These are phyloP conservation scores for Scaptomyza pallida DNA, from an alignment of 1,140 invertebrate genomes.

Conservation along the genomic window DNA sequence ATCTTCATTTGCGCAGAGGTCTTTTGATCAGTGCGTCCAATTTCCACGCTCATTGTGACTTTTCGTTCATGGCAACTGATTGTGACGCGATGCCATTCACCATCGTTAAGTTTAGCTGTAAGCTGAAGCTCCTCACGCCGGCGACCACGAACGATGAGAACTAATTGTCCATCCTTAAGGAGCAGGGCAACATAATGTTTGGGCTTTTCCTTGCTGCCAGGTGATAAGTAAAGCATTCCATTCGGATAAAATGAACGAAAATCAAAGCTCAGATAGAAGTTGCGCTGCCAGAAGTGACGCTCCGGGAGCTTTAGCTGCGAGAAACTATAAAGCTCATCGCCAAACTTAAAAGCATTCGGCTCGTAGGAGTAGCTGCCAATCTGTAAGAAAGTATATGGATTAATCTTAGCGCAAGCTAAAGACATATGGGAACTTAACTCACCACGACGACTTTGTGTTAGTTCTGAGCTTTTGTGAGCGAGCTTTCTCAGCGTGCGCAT, in stretches of 20 bases:
- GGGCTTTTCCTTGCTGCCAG: slow-evolving; percentile 87
- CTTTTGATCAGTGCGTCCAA: slow-evolving; percentile 86
- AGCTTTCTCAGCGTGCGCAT: slow-evolving; percentile 38
- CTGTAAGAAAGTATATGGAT: slow-evolving; percentile 79
- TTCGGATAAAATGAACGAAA: slow-evolving; percentile 94
- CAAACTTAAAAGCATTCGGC: slow-evolving; percentile 93
- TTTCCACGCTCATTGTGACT: slow-evolving; percentile 89
- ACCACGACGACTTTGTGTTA: slow-evolving; percentile 81
- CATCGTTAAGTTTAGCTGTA: slow-evolving; percentile 89
- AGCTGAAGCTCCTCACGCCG: slow-evolving; percentile 87
- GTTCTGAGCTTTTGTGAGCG: slow-evolving; percentile 71
- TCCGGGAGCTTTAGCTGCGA: slow-evolving; percentile 88
- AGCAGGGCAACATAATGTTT: slow-evolving; percentile 90
- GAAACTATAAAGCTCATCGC: slow-evolving; percentile 91
- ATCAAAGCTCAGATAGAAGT: slow-evolving; percentile 91
- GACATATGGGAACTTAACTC: slow-evolving; percentile 60
- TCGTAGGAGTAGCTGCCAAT: slow-evolving; percentile 90
- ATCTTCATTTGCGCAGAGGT: slow-evolving; percentile 86
- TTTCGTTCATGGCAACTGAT: slow-evolving; percentile 87
- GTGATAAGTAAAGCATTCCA: slow-evolving; percentile 91
- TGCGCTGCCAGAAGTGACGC: slow-evolving; percentile 88
- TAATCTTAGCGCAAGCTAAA: slow-evolving; percentile 26
- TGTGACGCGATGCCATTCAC: slow-evolving; percentile 92
- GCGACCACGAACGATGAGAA: slow-evolving; percentile 88
- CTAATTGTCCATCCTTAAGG: slow-evolving; percentile 89